These are phyloP conservation scores for Aphelinus certus DNA, from an alignment of 1,140 invertebrate genomes.

Conservation along the genomic window DNA sequence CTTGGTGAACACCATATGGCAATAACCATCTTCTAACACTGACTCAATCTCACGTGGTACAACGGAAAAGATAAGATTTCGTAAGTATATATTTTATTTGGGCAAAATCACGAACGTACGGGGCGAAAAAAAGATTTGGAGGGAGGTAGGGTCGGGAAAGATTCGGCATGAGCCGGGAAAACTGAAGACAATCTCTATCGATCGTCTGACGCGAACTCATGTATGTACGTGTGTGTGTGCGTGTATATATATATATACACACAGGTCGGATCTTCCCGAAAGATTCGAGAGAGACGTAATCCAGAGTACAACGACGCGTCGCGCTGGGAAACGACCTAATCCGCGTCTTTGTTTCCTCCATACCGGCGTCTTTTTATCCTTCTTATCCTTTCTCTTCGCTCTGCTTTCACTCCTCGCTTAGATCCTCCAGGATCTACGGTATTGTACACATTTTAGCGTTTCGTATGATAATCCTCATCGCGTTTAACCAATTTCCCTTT, in stretches of 20 bases:
- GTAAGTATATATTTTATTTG: too few species aligned
- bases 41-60: too few species aligned
- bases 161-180: not conserved
- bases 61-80: too few species aligned
- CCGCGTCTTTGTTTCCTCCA: slow-evolving; percentile 7
- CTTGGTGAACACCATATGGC: too few species aligned
- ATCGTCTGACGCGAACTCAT: not conserved
- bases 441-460: not conserved
- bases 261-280: not conserved
- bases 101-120: too few species aligned
- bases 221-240: too few species aligned
- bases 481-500: too few species aligned
- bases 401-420: not conserved
- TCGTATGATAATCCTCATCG: not conserved
- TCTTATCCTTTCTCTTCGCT: not conserved
- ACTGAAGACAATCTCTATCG: slow-evolving; percentile 8
- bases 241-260: not conserved
- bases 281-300: slow-evolving; percentile 11
- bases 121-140: too few species aligned
- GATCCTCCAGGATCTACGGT: too few species aligned
- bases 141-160: too few species aligned
- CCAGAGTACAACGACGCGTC: not conserved
- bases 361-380: not conserved
- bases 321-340: slow-evolving; percentile 10
- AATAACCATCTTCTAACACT: too few species aligned